Evolutionary conservation across 2,113 vertebrate genomes (phyloP), one percentile per base, ranked within the genome.

Genomic region (Cyrtonyx montezumae): DNA sequence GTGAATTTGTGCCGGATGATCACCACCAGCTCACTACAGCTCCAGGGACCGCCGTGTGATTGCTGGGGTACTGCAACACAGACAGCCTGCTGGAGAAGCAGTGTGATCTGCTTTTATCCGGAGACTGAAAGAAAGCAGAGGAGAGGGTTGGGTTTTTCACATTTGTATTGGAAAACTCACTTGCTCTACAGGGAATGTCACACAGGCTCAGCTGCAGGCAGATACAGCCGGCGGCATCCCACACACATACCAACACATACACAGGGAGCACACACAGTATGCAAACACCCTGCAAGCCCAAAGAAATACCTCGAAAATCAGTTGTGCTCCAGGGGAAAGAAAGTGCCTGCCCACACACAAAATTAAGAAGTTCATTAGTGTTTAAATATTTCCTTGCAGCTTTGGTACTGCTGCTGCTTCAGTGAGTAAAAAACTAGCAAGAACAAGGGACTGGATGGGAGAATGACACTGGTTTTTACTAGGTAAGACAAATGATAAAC

Each of bases 281-380:
- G 93, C 93, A 93, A 93, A 96, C 85, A 91, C 84, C 79, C 90
- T 76, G 79, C 80, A 93, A 95, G 61, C 90, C 79, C 91, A 73
- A 81, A 87, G 70, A 95, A 94, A 76, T 90, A 88, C 71, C 93
- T 88, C 2, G 0, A 91, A 75, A 91, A 95, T 84, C 93, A 88
- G 14, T 86, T 84, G 68, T 85, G 84, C 89, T 91, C 65, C 61
- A 53, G 87, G 85, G 85, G 40, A 88, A 94, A 91, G 68, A 88
- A 75, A 11, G 26, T 53, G 73, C 73, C 93, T 92, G 77, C 95
- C 96, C 91, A 93, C 93, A 71, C 82, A 61, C 12, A 88, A 76
- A 88, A 94, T 80, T 83, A 94, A 94, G 61, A 90, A 89, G 82
- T 93, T 94, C 95, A 95, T 96, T 94, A 91, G 90, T 19, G 74